Evolutionary conservation across 2,113 vertebrate species (phyloP), one percentile per base, ranked within the genome.

Genomic region (Podarcis cretensis): DNA sequence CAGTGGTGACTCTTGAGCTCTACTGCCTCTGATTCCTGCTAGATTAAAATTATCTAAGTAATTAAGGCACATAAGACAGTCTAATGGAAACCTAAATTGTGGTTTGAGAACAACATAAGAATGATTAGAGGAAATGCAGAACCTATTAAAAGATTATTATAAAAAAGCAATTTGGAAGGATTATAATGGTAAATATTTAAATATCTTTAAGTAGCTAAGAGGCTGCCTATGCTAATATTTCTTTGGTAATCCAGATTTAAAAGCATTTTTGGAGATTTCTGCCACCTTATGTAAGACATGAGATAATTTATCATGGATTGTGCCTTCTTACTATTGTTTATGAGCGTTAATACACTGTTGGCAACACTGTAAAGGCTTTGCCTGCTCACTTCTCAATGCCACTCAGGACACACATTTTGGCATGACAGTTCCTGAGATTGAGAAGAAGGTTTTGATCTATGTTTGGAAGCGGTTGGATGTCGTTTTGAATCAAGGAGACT

Each of bases 181-280:
- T 94, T 92, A 90, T 92, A 92, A n/a, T 93, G 89, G 89, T 95
- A 91, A 91, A 93, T 66, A 84, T 81, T 83, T 83, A 76, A 66
- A 88, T 65, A 75, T 63, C 93, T 87, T 88, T 91, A 94, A 92
- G 91, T 68, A 92, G 71, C 75, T 79, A n/a, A 84, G 12, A 91
- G 74, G 84, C 32, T 82, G 43, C 16, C 78, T 6, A 78, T 78
- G 30, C 5, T 92, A 90, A 91, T 66, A 1, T 7, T 43, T 48
- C 54, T 6, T 9, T 7, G 30, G 68, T 91, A 93, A 94, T 93
- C 84, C 90, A 92, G 87, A 81, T 89, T 93, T 91, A 86, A 66
- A 66, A 92, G 83, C 35, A 91, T 65, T 87, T 94, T 91, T 82
- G 1, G 0, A 25, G 87, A 79, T 79, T 69, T 18, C 43, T 77